Evolutionary conservation across 2,113 vertebrate species (phyloP).

Genomic region (Aleadryas rufinucha): DNA sequence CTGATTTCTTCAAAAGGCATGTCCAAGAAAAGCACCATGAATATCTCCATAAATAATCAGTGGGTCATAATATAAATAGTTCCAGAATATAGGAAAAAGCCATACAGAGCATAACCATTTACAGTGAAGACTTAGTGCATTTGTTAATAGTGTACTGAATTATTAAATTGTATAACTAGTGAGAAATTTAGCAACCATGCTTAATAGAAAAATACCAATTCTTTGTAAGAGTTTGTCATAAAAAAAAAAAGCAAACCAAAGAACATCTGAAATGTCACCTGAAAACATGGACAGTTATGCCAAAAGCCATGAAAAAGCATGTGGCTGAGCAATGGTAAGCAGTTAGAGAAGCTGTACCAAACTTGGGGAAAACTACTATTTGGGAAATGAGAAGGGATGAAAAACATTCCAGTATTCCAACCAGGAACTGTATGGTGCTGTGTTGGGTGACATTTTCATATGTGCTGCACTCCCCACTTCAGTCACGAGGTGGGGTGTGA

Average conservation of each 20-base stretch:
- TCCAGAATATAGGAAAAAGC: conserved; percentile 1
- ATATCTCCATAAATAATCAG: conserved; percentile 17
- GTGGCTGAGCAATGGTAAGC: rapidly evolving
- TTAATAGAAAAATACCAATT: not conserved
- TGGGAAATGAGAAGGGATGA: not conserved
- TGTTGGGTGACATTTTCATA: not conserved
- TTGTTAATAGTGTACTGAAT: not conserved
- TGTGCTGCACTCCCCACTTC: not conserved
- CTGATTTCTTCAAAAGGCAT: not conserved
- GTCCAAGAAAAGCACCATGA: conserved; percentile 27
- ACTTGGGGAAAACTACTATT: not conserved
- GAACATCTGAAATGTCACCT: not conserved
- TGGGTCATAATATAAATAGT: conserved; percentile 1
- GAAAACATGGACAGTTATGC: not conserved
- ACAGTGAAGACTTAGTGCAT: not conserved
- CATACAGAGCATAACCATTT: not conserved
- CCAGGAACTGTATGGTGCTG: not conserved
- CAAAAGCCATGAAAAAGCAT: not conserved
- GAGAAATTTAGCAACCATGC: not conserved
- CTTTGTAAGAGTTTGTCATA: not conserved
- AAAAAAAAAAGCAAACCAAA: not conserved
- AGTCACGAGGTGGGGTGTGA: conserved; percentile 25
- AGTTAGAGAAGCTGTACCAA: not conserved
- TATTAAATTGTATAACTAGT: not conserved
- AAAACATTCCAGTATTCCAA: not conserved